phyloP scores from a whole-genome alignment of 1,140 invertebrate species.

The Zelostemma sp. region DNA sequence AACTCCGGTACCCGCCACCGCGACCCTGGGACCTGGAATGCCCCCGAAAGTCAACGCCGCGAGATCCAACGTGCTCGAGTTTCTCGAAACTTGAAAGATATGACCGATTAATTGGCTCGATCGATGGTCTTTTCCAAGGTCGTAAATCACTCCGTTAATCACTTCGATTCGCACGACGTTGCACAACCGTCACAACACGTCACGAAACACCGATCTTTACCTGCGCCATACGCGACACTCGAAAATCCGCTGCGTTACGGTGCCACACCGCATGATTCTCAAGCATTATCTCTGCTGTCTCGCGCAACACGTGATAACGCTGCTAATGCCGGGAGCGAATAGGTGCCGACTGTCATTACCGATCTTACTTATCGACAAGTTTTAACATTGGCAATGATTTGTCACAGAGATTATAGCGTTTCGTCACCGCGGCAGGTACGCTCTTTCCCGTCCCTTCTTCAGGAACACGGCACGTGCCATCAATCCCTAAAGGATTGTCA shows the following conservation, averaged over 20 bases:
- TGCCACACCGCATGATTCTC: slow-evolving; percentile 36
- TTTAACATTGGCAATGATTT: not conserved
- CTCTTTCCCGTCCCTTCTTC: not conserved
- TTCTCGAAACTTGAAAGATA: too few relatives aligned
- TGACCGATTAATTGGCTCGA: too few relatives aligned
- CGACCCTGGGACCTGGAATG: slow-evolving; percentile 61
- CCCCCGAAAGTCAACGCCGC: slow-evolving; percentile 62
- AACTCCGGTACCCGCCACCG: slow-evolving; percentile 69
- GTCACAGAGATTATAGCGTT: not conserved
- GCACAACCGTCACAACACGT: slow-evolving; percentile 37
- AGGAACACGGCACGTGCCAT: not conserved
- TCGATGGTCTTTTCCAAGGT: too few relatives aligned
- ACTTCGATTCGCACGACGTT: not conserved
- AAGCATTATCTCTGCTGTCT: slow-evolving; percentile 3
- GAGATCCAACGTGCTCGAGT: slow-evolving; percentile 64
- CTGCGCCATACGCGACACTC: slow-evolving; percentile 25
- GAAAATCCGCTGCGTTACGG: slow-evolving; percentile 16
- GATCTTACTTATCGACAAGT: not conserved
- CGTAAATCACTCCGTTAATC: too few relatives aligned
- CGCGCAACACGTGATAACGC: slow-evolving; percentile 22
- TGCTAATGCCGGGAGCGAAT: not conserved
- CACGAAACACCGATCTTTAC: slow-evolving; percentile 32
- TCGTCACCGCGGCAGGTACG: not conserved
- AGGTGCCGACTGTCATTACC: slow-evolving; percentile 46
- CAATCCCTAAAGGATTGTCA: not conserved